These are phyloP conservation scores for Pseudochirops cupreus DNA, from an alignment of 2,797 vertebrate species.

Conservation along the genomic window DNA sequence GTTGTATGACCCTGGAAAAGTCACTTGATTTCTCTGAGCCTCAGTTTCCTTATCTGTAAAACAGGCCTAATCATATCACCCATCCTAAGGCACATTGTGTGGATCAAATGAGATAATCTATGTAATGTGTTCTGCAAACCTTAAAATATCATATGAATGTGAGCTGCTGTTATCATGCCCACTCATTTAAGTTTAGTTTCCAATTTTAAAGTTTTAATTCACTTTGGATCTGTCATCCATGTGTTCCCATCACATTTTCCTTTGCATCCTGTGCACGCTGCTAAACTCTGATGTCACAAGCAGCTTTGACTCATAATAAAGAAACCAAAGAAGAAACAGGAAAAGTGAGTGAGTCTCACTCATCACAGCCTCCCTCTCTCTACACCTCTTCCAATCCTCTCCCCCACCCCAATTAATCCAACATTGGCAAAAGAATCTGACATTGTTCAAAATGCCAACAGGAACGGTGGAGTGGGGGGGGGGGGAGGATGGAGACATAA, in stretches of 20 bases:
- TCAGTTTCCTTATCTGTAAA: background rate
- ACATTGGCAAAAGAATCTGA: background rate
- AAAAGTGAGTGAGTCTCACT: slow-evolving; percentile 31
- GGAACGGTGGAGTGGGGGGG: too few relatives aligned
- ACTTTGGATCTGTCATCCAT: slow-evolving; percentile 38
- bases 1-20: background rate
- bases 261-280: slow-evolving; percentile 46
- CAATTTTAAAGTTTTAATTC: slow-evolving; percentile 50
- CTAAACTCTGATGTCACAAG: slow-evolving; percentile 41
- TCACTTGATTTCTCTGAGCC: background rate
- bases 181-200: slow-evolving; percentile 49
- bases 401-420: background rate
- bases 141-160: background rate
- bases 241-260: slow-evolving; percentile 54
- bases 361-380: slow-evolving; percentile 5
- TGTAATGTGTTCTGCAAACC: background rate
- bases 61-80: background rate
- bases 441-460: background rate
- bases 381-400: background rate
- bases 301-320: slow-evolving; percentile 38
- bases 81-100: background rate
- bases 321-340: slow-evolving; percentile 20
- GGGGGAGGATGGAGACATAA: slow-evolving; percentile 10
- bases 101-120: background rate
- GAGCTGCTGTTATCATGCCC: background rate